Base-by-base conservation (phyloP, 2,888 invertebrate species). In the Stegophylla sp. region DNA sequence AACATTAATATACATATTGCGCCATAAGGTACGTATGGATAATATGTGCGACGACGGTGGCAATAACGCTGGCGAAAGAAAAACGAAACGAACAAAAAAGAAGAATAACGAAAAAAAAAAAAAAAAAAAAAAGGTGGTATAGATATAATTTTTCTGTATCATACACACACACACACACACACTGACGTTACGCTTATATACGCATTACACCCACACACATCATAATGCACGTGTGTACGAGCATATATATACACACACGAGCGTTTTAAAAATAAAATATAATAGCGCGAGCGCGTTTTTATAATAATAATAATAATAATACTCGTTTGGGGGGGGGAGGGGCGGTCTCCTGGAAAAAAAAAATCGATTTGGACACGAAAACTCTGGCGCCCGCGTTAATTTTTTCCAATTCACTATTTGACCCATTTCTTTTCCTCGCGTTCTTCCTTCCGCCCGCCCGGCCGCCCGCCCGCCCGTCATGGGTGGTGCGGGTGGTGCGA, bases 341-440 rank as follows among this genome's bases (percentile, higher is more conserved):
- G 76, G 64, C 41, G 53, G 41, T 53, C 20, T 23, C 13, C 17
- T 2, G n/a, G n/a, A 23, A 9, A n/a, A 45, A 45, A 67, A 66
- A 77, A 77, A 79, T 79, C 77, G 77, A 79, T 79, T 59, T 20
- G 48, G 28, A 56, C 77, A 45, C 69, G 69, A 67, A 69, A 67
- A 77, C 63, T 28, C 12, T 28, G 53, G 34, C 15, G 59, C 67
- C 41, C 64, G 77, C 77, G 56, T 79, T 79, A 79, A 79, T 79
- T 79, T 69, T 79, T 79, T 69, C 69, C 77, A 43, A 79, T 69
- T 79, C 51, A 17, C 51, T 34, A 56, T 81, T 81, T 81, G 81
- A 73, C 81, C 73, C 73, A 81, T 81, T 72, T 81, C 23, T 81
- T 64, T 63, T 64, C n/a, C n/a, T n/a, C n/a, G n/a, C n/a, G n/a